Evolutionary conservation across 2,888 invertebrate genomes (phyloP).

Genomic region (Spisula subtruncata): DNA sequence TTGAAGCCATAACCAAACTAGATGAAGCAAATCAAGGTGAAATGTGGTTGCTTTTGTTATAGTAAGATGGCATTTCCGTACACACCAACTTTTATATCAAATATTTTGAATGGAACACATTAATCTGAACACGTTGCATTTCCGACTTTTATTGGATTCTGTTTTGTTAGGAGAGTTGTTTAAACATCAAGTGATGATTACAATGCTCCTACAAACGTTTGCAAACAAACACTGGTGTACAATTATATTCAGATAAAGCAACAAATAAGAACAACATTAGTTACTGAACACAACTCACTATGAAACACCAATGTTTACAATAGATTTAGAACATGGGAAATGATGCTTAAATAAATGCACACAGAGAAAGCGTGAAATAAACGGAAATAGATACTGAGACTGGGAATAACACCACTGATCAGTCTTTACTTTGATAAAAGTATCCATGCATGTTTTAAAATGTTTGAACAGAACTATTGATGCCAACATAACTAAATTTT

Average conservation of each 20-base stretch:
- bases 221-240: neutral
- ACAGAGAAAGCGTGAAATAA: neutral
- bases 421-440: neutral
- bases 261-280: constrained; percentile 10
- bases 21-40: neutral
- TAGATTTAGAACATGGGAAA: neutral
- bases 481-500: neutral
- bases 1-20: neutral
- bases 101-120: neutral
- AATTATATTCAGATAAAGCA: neutral
- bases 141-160: constrained; percentile 4
- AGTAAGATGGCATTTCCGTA: neutral
- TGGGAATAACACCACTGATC: neutral
- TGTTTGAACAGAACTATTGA: neutral
- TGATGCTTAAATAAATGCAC: neutral
- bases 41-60: neutral
- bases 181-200: neutral
- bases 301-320: neutral
- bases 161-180: neutral
- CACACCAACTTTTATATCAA: neutral
- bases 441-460: neutral
- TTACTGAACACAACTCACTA: neutral
- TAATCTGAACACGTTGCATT: constrained; percentile 14
- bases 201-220: neutral
- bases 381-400: neutral